These are phyloP conservation scores for Caloenas nicobarica DNA, from an alignment of 2,113 vertebrate species.

Conservation along the genomic window DNA sequence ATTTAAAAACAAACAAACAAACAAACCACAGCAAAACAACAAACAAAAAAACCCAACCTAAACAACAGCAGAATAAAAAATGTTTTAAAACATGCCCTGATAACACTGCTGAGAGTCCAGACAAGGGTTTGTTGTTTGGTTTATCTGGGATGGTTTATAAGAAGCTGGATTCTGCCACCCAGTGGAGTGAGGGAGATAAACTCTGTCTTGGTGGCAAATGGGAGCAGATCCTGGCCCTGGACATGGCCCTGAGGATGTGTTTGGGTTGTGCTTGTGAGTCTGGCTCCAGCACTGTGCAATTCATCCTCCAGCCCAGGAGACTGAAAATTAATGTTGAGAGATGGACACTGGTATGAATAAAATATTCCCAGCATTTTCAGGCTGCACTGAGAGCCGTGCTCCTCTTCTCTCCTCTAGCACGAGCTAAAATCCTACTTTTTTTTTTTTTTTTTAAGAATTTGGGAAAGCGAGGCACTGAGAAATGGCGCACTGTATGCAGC, in stretches of 20 bases:
- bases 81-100: neutral
- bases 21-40: too few relatives aligned
- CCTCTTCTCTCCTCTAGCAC: neutral
- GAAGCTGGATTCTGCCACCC: constrained; percentile 43
- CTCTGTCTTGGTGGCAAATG: neutral
- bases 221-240: neutral
- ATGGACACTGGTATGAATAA: neutral
- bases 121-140: neutral
- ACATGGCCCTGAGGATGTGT: fast-evolving
- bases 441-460: neutral
- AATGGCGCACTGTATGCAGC: neutral
- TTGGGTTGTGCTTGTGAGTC: neutral
- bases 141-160: neutral
- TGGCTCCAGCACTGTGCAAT: neutral
- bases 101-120: neutral
- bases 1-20: neutral
- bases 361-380: neutral
- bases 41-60: neutral
- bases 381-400: neutral
- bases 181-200: constrained; percentile 17
- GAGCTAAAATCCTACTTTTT: neutral
- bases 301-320: neutral
- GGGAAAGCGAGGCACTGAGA: constrained; percentile 33
- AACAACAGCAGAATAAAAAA: neutral
- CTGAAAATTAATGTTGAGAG: neutral